These are phyloP conservation scores for Scaeva pyrastri DNA, from an alignment of 2,888 invertebrate genomes.

Conservation along the genomic window DNA sequence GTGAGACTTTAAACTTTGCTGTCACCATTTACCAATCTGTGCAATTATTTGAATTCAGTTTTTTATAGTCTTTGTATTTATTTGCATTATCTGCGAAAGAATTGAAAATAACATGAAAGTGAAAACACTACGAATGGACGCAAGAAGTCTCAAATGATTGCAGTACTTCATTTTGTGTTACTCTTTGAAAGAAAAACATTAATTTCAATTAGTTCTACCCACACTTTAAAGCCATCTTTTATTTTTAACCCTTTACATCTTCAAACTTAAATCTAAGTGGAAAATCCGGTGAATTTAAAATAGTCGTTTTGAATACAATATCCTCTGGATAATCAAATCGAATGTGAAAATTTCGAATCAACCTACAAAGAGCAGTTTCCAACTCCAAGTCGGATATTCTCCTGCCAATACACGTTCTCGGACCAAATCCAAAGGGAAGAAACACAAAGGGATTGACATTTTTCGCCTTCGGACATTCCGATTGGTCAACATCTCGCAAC, in stretches of 20 bases:
- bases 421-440: constrained; percentile 75
- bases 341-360: constrained; percentile 79
- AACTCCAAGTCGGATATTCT: constrained; percentile 89
- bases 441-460: constrained; percentile 75
- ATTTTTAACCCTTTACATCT: constrained; percentile 58
- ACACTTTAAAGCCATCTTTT: background rate
- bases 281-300: constrained; percentile 79
- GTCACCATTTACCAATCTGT: no score
- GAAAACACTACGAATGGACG: no score
- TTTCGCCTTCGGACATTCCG: constrained; percentile 65
- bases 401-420: constrained; percentile 87
- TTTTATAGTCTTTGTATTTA: no score
- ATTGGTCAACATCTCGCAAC: constrained; percentile 79
- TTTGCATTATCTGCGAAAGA: no score
- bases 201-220: no score
- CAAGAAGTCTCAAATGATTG: no score
- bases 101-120: no score
- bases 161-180: background rate
- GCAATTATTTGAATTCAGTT: no score
- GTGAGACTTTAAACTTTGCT: no score
- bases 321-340: constrained; percentile 79
- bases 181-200: no score
- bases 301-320: constrained; percentile 77
- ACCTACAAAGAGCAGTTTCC: constrained; percentile 84
- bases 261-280: constrained; percentile 78